Conservation (phyloP, 1,140 invertebrate genomes). For the Chironomus tepperi region DNA sequence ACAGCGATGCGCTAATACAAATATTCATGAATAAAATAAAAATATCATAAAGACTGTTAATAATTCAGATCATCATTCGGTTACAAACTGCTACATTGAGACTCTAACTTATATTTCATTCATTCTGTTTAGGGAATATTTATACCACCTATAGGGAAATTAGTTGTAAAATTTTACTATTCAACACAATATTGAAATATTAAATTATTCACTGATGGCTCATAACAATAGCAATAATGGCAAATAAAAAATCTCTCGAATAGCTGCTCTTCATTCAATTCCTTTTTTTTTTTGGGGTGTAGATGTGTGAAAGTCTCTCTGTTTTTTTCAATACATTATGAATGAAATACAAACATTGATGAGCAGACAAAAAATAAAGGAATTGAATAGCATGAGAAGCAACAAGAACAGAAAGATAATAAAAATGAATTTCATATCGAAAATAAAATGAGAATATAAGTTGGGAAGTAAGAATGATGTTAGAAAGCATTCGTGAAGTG, state of each 20-base stretch:
- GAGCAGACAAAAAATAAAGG: neutral
- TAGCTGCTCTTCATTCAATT: neutral
- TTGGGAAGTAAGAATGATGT: no score
- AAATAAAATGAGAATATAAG: neutral
- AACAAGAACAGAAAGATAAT: neutral
- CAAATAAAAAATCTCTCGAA: neutral
- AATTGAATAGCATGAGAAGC: neutral
- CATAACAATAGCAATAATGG: neutral
- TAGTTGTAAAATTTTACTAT: neutral
- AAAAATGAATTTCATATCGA: neutral
- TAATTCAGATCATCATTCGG: conserved; percentile 1
- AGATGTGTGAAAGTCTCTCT: neutral
- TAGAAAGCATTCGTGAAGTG: no score
- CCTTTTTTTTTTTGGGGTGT: neutral
- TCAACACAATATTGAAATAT: conserved; percentile 1
- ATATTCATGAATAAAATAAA: no score
- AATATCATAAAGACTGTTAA: neutral
- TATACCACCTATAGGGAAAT: neutral
- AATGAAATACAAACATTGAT: neutral
- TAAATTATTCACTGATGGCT: conserved; percentile 8
- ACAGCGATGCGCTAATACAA: no score
- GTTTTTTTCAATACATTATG: neutral
- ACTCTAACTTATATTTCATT: neutral
- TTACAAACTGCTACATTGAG: neutral
- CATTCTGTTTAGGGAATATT: neutral